Evolutionary conservation across 1,140 invertebrate species (phyloP), one percentile per base, ranked within the genome.

Genomic region (Apis cerana): DNA sequence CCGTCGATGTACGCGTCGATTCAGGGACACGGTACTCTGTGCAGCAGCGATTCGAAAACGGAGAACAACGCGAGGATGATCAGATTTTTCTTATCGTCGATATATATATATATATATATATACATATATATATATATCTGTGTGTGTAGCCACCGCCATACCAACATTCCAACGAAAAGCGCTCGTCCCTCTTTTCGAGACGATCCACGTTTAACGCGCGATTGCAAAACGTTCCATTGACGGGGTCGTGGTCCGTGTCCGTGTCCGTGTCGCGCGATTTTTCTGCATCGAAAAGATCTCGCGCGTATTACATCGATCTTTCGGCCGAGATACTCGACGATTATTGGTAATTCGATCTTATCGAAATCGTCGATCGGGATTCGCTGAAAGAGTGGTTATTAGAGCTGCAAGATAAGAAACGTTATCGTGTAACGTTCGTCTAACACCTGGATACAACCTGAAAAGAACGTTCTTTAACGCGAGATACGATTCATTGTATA

Each of bases 81-180:
- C 3, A 33, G 5, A 43, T 7, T 43, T 43, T 43, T 43, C 33
- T 43, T 43, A 43, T 5, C 4, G 33, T 33, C 33, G 33, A 27
- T 27, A 27, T 27, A 27, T 27, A 27, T 27, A 27, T 27, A 27
- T 27, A 27, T 27, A 27, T 27, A 27, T 27, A 27, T 1, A 27
- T 27, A 27, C 2, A 27, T 27, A 27, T 27, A 33, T 33, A 33
- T 33, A 33, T 33, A 33, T 33, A 33, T 33, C 1, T 33, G 27
- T 27, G 27, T 1, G 27, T 1, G 27, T 27, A 81, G 86, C 85
- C 89, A 90, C 85, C 88, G 86, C 91, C 91, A 90, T 91, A 91
- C 89, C 91, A 91, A 91, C 70, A 67, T 78, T 84, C 79, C 80
- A 83, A 87, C 77, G 65, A 33, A 84, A 85, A 88, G 78, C 67